These are phyloP conservation scores for Agelastica alni DNA, from an alignment of 2,888 invertebrate species.

Conservation along the genomic window DNA sequence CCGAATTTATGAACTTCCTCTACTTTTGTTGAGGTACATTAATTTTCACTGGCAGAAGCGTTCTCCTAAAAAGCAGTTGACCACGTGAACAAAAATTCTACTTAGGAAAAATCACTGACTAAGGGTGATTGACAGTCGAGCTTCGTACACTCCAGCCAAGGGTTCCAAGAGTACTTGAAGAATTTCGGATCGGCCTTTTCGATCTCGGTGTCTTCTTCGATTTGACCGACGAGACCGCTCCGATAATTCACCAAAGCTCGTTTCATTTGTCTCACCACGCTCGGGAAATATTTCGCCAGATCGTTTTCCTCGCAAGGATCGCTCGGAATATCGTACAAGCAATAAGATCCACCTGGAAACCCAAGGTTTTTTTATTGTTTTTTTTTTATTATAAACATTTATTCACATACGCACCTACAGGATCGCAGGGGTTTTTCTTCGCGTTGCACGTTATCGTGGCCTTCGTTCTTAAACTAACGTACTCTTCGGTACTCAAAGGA, in stretches of 20 bases:
- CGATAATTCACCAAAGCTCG: constrained; percentile 60
- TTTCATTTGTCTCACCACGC: constrained; percentile 60
- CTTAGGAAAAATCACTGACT: too few relatives aligned
- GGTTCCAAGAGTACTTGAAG: constrained; percentile 74
- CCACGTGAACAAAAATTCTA: too few relatives aligned
- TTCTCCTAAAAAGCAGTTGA: too few relatives aligned
- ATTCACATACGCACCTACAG: constrained; percentile 52
- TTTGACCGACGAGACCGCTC: constrained; percentile 60
- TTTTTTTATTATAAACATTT: too few relatives aligned
- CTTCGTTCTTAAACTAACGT: constrained; percentile 49
- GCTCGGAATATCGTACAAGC: constrained; percentile 73
- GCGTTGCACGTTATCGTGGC: constrained; percentile 56
- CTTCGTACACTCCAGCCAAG: constrained; percentile 61
- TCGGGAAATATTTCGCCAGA: constrained; percentile 60
- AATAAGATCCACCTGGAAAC: constrained; percentile 63
- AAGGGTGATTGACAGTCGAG: constrained; percentile 28
- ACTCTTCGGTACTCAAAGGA: constrained; percentile 52
- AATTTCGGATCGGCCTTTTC: constrained; percentile 69
- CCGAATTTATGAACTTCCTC: too few relatives aligned
- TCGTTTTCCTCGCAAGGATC: constrained; percentile 84
- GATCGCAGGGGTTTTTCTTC: constrained; percentile 55
- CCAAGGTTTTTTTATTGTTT: too few relatives aligned
- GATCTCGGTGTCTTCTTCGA: constrained; percentile 61
- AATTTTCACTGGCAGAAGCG: too few relatives aligned
- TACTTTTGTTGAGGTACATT: too few relatives aligned